Percentiles rank a stretch among this genome's conserved stretches.
phyloP scores from a whole-genome alignment of 1,140 invertebrate species.

The Saxidomus purpurata region DNA sequence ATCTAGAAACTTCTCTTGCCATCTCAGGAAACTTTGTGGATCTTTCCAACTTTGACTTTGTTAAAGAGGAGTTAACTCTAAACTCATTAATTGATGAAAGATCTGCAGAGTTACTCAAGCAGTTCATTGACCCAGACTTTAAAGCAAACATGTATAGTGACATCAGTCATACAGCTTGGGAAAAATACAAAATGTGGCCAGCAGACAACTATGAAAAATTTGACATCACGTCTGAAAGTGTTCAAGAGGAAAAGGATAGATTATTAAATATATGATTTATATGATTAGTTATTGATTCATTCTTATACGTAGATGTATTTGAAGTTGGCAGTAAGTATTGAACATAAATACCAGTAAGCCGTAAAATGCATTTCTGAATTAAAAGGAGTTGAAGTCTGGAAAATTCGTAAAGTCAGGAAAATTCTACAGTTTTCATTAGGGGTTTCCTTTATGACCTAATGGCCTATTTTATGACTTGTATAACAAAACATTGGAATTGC shows the following conservation, averaged over 20 bases:
- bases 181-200: constrained; percentile 53
- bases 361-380: no score
- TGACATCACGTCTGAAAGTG: constrained; percentile 54
- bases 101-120: constrained; percentile 75
- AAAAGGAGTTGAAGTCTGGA: no score
- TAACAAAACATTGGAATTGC: no score
- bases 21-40: constrained; percentile 84
- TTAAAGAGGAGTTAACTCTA: constrained; percentile 76
- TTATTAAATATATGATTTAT: neutral
- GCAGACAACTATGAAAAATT: constrained; percentile 17
- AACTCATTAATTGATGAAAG: constrained; percentile 76
- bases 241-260: neutral
- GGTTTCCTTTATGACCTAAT: no score
- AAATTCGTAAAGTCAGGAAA: no score
- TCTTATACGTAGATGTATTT: no score
- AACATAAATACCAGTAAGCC: no score
- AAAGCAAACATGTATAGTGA: constrained; percentile 42
- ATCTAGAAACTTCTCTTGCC: constrained; percentile 79
- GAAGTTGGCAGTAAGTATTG: no score
- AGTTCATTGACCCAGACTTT: constrained; percentile 67
- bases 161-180: constrained; percentile 40
- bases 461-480: no score
- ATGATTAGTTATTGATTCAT: no score
- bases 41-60: constrained; percentile 76
- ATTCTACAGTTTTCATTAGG: no score